phyloP scores from a whole-genome alignment of 2,797 vertebrate species.

The Macroramphosus scolopax region DNA sequence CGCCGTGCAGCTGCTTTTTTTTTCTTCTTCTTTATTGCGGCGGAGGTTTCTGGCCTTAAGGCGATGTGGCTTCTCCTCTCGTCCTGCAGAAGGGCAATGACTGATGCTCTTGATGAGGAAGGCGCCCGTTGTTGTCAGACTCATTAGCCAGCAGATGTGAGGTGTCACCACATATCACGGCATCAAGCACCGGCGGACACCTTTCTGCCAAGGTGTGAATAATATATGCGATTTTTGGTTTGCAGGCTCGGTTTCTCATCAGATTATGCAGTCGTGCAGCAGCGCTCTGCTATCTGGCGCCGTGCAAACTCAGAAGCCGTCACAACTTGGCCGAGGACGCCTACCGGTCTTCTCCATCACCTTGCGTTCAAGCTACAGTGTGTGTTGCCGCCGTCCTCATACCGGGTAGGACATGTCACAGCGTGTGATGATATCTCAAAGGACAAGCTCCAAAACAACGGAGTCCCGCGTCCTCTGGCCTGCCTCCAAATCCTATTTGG shows the following conservation, averaged over 20 bases:
- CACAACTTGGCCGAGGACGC: slow-evolving; percentile 36
- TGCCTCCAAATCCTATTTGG: slow-evolving; percentile 62
- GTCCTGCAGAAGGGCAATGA: slow-evolving; percentile 37
- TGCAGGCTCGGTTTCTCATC: slow-evolving; percentile 32
- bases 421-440: slow-evolving; percentile 52
- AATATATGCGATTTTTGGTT: slow-evolving; percentile 62
- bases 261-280: slow-evolving; percentile 55
- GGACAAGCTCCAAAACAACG: slow-evolving; percentile 50
- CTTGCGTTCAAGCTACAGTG: slow-evolving; percentile 50
- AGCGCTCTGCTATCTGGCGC: slow-evolving; percentile 39
- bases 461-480: slow-evolving; percentile 52
- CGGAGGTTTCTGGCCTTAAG: slow-evolving; percentile 49
- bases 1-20: slow-evolving; percentile 62
- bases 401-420: slow-evolving; percentile 38
- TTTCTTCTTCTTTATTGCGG: slow-evolving; percentile 64
- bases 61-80: slow-evolving; percentile 21
- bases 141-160: slow-evolving; percentile 66
- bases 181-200: slow-evolving; percentile 43
- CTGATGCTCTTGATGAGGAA: slow-evolving; percentile 60
- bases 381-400: slow-evolving; percentile 33
- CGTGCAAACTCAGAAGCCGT: slow-evolving; percentile 37
- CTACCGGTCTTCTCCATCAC: slow-evolving; percentile 46
- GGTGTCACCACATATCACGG: slow-evolving; percentile 54
- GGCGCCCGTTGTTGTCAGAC: slow-evolving; percentile 42
- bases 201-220: slow-evolving; percentile 60